These are phyloP conservation scores for Syngnathus acus DNA, from an alignment of 2,797 vertebrate species.

Conservation along the genomic window DNA sequence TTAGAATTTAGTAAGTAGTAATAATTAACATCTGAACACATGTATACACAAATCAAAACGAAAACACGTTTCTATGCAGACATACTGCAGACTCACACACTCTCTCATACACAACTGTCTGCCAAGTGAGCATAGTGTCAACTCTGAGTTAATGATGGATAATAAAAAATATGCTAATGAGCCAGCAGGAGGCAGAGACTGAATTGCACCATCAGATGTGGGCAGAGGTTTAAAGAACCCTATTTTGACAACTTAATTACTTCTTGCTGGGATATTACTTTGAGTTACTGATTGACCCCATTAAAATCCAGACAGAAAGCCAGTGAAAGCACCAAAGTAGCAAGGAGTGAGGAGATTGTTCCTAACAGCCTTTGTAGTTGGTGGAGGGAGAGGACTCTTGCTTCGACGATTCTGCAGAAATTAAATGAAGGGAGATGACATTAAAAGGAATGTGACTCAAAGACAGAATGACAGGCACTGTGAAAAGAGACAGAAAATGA, in stretches of 20 bases:
- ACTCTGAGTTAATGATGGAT: conserved; percentile 45
- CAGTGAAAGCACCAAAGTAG: conserved; percentile 25
- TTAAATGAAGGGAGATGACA: conserved; percentile 32
- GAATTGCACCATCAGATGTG: conserved; percentile 31
- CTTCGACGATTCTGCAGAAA: conserved; percentile 35
- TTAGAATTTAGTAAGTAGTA: neutral
- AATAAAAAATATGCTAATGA: conserved; percentile 62
- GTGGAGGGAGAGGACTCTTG: conserved; percentile 24
- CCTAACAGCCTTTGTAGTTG: conserved; percentile 47
- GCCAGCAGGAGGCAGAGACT: conserved; percentile 39
- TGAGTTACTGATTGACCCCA: conserved; percentile 56
- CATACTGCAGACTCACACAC: conserved; percentile 7
- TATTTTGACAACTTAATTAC: conserved; percentile 70
- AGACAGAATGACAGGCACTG: conserved; percentile 40
- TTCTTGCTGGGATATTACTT: conserved; percentile 55
- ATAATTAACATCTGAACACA: neutral
- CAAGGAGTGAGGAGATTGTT: conserved; percentile 45
- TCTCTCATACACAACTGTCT: conserved; percentile 4
- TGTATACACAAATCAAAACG: neutral
- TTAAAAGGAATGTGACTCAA: conserved; percentile 42
- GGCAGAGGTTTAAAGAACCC: conserved; percentile 47
- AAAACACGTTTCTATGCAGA: conserved; percentile 3
- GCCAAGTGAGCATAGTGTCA: conserved; percentile 38
- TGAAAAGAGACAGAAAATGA: conserved; percentile 31
- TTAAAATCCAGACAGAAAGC: conserved; percentile 36